phyloP scores from a whole-genome alignment of 2,888 invertebrate genomes.

The Ornithoptera alexandrae region DNA sequence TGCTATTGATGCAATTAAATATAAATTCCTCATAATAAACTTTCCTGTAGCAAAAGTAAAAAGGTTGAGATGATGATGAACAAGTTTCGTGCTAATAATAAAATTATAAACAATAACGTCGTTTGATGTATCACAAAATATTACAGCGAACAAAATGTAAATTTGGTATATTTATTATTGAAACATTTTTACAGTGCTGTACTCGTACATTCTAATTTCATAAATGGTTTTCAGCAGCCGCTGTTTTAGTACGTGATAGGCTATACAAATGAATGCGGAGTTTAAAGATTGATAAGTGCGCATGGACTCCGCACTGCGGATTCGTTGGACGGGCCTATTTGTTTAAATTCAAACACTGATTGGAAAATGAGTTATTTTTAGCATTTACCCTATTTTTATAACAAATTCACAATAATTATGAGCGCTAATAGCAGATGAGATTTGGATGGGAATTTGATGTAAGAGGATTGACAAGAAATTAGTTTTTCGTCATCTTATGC shows the following conservation, averaged over 20 bases:
- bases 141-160: background rate
- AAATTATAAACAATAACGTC: background rate
- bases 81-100: too few relatives aligned
- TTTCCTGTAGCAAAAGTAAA: too few relatives aligned
- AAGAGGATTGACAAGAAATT: too few relatives aligned
- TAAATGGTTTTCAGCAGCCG: conserved; percentile 1
- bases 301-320: conserved; percentile 33
- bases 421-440: too few relatives aligned
- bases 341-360: conserved; percentile 24
- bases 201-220: background rate
- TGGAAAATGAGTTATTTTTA: conserved; percentile 40
- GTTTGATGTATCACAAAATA: background rate
- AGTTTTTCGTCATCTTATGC: too few relatives aligned
- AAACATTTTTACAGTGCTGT: background rate
- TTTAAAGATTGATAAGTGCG: conserved; percentile 30
- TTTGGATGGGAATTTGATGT: too few relatives aligned
- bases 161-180: background rate
- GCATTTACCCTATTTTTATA: conserved; percentile 7
- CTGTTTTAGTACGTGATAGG: conserved; percentile 4
- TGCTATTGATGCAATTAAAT: background rate
- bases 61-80: too few relatives aligned
- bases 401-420: background rate
- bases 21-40: background rate
- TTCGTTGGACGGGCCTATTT: conserved; percentile 24
- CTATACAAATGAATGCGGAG: conserved; percentile 21